These are phyloP conservation scores for Chloebia gouldiae DNA, from an alignment of 2,113 vertebrate genomes.

Conservation along the genomic window DNA sequence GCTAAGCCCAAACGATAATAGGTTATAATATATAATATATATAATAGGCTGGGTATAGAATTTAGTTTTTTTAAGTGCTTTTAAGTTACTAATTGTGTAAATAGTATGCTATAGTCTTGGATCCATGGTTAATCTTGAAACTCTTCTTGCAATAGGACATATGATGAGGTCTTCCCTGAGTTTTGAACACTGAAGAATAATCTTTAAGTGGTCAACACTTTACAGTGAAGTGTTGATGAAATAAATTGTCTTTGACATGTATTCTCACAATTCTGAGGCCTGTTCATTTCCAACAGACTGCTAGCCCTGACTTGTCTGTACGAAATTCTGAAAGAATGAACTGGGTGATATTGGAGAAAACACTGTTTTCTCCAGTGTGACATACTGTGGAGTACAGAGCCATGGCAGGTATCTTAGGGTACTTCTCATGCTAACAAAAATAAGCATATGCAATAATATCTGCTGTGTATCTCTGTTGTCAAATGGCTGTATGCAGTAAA, in stretches of 20 bases:
- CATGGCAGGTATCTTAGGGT: background rate
- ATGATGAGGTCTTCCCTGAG: background rate
- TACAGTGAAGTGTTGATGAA: background rate
- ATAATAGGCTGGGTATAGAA: background rate
- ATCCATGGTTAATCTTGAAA: background rate
- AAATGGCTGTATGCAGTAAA: background rate
- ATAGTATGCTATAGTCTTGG: background rate
- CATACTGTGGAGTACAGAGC: background rate
- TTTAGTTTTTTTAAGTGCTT: background rate
- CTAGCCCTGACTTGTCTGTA: background rate
- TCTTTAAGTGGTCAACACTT: background rate
- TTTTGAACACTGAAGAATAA: conserved; percentile 1
- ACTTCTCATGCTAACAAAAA: background rate
- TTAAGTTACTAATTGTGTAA: background rate
- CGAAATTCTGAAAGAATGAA: background rate
- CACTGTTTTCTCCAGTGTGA: background rate
- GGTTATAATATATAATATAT: no score
- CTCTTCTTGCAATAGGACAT: background rate
- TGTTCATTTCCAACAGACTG: background rate
- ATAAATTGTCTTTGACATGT: background rate
- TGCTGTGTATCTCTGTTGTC: background rate
- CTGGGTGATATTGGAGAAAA: background rate
- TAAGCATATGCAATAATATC: background rate
- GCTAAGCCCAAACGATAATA: background rate
- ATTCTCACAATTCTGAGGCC: background rate